Percentiles rank a stretch among this genome's conserved stretches.
Conservation (phyloP, 2,888 invertebrate genomes). For the Drosophila paramelanica region DNA sequence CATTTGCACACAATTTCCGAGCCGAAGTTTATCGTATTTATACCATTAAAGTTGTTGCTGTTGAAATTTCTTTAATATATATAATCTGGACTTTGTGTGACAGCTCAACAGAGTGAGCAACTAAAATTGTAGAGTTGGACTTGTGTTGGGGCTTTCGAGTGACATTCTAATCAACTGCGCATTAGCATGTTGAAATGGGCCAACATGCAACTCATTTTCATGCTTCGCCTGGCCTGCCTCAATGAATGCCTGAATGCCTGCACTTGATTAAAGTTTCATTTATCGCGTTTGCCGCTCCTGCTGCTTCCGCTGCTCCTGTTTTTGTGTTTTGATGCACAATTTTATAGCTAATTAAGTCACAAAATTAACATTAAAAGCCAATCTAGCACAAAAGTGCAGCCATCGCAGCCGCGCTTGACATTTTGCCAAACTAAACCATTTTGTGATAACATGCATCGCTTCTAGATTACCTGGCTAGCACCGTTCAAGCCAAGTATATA, state of each 20-base stretch:
- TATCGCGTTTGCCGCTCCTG: slow-evolving; percentile 36
- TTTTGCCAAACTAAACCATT: slow-evolving; percentile 29
- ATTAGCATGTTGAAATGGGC: slow-evolving; percentile 70
- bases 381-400: slow-evolving; percentile 52
- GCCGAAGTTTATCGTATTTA: slow-evolving; percentile 57
- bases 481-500: slow-evolving; percentile 35
- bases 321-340: slow-evolving; percentile 26
- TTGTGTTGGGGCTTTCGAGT: slow-evolving; percentile 47
- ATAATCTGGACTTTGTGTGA: slow-evolving; percentile 27
- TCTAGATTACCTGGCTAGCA: slow-evolving; percentile 34
- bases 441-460: slow-evolving; percentile 10
- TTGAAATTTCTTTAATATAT: slow-evolving; percentile 6
- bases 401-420: slow-evolving; percentile 14
- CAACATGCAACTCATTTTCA: slow-evolving; percentile 56
- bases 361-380: slow-evolving; percentile 76
- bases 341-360: slow-evolving; percentile 78
- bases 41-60: slow-evolving; percentile 26
- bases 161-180: slow-evolving; percentile 78
- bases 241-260: slow-evolving; percentile 33
- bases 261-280: slow-evolving; percentile 69
- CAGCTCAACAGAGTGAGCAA: slow-evolving; percentile 15
- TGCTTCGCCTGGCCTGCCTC: slow-evolving; percentile 25
- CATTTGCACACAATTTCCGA: slow-evolving; percentile 45
- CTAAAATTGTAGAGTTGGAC: not conserved
- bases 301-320: slow-evolving; percentile 6